Evolutionary conservation across 2,113 vertebrate species (phyloP).

Genomic region (Dasyornis broadbenti): DNA sequence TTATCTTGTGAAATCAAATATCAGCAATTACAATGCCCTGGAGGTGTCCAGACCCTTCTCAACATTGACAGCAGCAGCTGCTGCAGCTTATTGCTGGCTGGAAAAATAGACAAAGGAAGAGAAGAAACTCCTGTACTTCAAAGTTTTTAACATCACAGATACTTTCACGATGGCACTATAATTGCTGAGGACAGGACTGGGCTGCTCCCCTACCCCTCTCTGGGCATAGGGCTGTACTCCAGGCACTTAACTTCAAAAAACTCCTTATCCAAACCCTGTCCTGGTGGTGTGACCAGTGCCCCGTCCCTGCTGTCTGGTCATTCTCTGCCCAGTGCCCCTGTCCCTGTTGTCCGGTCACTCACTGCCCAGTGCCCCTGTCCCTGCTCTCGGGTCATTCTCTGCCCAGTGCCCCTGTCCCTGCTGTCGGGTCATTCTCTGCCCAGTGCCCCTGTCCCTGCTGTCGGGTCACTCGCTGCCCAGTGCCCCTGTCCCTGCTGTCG

Average conservation of each 20-base stretch:
- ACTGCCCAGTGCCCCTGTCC: background rate
- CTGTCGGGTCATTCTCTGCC: too few relatives aligned
- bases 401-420: background rate
- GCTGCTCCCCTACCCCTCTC: background rate
- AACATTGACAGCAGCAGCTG: background rate
- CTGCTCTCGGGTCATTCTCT: too few relatives aligned
- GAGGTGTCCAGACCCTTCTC: background rate
- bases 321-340: background rate
- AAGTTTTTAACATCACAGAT: background rate
- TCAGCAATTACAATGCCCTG: background rate
- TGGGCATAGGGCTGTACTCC: accelerated
- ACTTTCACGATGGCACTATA: accelerated
- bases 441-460: too few relatives aligned
- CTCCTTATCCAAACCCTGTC: background rate
- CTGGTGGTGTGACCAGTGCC: background rate
- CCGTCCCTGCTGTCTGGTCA: too few relatives aligned
- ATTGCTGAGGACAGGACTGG: too few relatives aligned
- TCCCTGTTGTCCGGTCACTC: background rate
- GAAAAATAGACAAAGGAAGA: background rate
- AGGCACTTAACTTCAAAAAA: background rate
- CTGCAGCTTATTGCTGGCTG: background rate
- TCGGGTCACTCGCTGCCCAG: too few relatives aligned
- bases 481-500: background rate
- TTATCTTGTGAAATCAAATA: background rate
- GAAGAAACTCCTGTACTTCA: background rate